phyloP scores from a whole-genome alignment of 1,140 invertebrate species.

The Babylonia areolata region DNA sequence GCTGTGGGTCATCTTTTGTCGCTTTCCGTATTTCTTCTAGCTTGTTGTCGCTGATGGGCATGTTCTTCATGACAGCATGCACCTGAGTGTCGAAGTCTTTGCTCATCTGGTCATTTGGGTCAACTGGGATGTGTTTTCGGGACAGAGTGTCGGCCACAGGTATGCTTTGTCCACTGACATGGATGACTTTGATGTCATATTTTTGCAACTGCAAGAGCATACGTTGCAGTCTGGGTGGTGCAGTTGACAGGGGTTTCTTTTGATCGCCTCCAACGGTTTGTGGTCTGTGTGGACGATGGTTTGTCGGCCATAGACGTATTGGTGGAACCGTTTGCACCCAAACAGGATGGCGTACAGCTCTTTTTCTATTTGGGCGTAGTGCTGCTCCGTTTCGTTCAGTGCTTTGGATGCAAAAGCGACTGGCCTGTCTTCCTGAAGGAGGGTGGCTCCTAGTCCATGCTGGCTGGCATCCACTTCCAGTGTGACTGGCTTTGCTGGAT shows the following conservation, averaged over 20 bases:
- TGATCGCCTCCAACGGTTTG: slow-evolving; percentile 54
- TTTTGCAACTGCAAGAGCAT: slow-evolving; percentile 50
- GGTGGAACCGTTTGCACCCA: slow-evolving; percentile 77
- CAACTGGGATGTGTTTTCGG: slow-evolving; percentile 6
- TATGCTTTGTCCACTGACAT: slow-evolving; percentile 47
- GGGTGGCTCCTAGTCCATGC: slow-evolving; percentile 73
- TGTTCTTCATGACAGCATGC: not conserved
- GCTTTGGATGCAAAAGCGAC: slow-evolving; percentile 69
- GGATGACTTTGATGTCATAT: slow-evolving; percentile 56
- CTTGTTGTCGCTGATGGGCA: slow-evolving; percentile 18
- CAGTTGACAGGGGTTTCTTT: slow-evolving; percentile 44
- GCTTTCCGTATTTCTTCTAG: slow-evolving; percentile 18
- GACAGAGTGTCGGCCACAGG: slow-evolving; percentile 53
- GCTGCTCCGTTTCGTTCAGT: slow-evolving; percentile 73
- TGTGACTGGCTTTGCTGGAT: slow-evolving; percentile 36
- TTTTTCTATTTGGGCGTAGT: slow-evolving; percentile 77
- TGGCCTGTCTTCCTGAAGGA: slow-evolving; percentile 61
- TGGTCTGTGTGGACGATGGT: slow-evolving; percentile 64
- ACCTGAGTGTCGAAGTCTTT: slow-evolving; percentile 20
- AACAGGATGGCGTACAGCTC: slow-evolving; percentile 78
- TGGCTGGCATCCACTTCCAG: slow-evolving; percentile 46
- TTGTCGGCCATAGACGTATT: slow-evolving; percentile 73
- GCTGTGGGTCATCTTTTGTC: not conserved
- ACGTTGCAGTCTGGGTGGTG: slow-evolving; percentile 50
- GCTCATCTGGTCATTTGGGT: not conserved